Evolutionary conservation across 2,888 invertebrate genomes (phyloP).

Genomic region (Noctuana brunneofusca): DNA sequence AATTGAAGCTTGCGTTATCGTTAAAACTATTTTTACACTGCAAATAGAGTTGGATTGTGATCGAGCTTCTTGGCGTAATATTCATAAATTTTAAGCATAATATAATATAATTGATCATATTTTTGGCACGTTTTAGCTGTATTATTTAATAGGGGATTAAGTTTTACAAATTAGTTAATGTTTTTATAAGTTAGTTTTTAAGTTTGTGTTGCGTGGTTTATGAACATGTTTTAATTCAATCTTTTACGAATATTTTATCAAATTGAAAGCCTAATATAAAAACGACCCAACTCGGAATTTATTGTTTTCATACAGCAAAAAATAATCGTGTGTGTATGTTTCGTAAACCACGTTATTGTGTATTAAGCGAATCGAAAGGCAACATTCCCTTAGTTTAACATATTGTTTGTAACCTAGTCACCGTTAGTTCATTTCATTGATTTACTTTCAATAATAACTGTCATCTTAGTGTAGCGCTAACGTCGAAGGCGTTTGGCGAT

Average conservation of each 20-base stretch:
- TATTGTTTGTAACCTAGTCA: slow-evolving; percentile 64
- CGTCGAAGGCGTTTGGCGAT: slow-evolving; percentile 39
- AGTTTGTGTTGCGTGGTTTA: slow-evolving; percentile 30
- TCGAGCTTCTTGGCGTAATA: slow-evolving; percentile 55
- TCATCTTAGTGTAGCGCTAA: slow-evolving; percentile 55
- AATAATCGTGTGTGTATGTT: slow-evolving; percentile 29
- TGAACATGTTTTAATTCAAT: slow-evolving; percentile 16
- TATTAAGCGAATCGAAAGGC: slow-evolving; percentile 37
- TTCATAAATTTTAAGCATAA: slow-evolving; percentile 37
- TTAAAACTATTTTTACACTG: slow-evolving; percentile 42
- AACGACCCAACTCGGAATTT: neutral
- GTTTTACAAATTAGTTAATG: slow-evolving; percentile 59
- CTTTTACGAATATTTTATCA: neutral
- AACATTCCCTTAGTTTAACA: slow-evolving; percentile 52
- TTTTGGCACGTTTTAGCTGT: slow-evolving; percentile 53
- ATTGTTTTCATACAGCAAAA: neutral
- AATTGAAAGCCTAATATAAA: neutral
- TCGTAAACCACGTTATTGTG: slow-evolving; percentile 38
- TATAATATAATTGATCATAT: slow-evolving; percentile 40
- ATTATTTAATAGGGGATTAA: slow-evolving; percentile 48
- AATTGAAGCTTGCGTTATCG: neutral
- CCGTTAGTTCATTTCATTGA: slow-evolving; percentile 55
- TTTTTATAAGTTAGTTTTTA: slow-evolving; percentile 33
- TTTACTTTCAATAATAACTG: slow-evolving; percentile 47
- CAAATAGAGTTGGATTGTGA: slow-evolving; percentile 51